These are phyloP conservation scores for Pheosia tremula DNA, from an alignment of 2,888 invertebrate species.

Conservation along the genomic window DNA sequence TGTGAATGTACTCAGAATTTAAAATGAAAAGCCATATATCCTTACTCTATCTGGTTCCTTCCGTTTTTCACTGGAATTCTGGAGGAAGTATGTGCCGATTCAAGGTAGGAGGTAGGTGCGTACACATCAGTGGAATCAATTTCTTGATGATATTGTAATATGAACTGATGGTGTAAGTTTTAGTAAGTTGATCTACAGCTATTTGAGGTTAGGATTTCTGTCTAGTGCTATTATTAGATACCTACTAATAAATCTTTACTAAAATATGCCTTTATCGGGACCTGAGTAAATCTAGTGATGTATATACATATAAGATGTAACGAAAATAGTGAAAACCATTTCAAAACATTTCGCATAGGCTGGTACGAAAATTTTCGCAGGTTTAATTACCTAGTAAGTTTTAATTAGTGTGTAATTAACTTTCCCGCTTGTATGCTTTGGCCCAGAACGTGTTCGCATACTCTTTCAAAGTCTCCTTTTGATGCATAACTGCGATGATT, in stretches of 20 bases:
- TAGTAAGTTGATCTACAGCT: too few relatives aligned
- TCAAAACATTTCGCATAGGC: neutral
- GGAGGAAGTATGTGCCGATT: neutral
- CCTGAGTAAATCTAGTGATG: too few relatives aligned
- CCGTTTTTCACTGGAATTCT: slow-evolving; percentile 3
- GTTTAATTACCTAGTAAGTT: slow-evolving; percentile 49
- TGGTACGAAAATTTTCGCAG: slow-evolving; percentile 18
- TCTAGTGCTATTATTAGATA: too few relatives aligned
- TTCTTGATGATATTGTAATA: too few relatives aligned
- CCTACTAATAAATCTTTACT: too few relatives aligned
- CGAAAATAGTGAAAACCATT: neutral
- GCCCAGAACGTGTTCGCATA: slow-evolving; percentile 48
- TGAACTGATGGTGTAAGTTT: too few relatives aligned
- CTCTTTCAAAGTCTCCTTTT: slow-evolving; percentile 52
- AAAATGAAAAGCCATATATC: slow-evolving; percentile 32
- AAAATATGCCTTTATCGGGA: too few relatives aligned
- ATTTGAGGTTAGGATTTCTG: too few relatives aligned
- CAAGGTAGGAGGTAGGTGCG: neutral
- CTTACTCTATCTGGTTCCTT: neutral
- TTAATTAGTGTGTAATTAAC: slow-evolving; percentile 44
- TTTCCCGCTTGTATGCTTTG: slow-evolving; percentile 47
- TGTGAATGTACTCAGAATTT: slow-evolving; percentile 44
- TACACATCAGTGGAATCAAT: too few relatives aligned
- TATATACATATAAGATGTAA: neutral
- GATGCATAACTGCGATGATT: slow-evolving; percentile 60